Percentiles rank a stretch among this genome's conserved stretches.
Conservation (phyloP, 2,888 invertebrate genomes). For the Cotesia congregata region DNA sequence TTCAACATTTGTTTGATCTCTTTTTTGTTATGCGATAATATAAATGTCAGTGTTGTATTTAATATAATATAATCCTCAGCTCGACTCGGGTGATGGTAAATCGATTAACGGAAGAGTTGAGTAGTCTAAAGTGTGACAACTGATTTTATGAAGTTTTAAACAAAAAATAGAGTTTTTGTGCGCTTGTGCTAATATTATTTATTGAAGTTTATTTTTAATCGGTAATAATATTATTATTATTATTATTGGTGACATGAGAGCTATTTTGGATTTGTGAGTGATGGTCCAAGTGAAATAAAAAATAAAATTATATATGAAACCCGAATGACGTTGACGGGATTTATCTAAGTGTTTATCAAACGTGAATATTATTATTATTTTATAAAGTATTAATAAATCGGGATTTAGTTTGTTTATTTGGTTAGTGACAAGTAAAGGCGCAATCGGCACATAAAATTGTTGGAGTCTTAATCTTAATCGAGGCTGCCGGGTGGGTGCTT, state of each 20-base stretch:
- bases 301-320: not conserved
- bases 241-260: conserved; percentile 24
- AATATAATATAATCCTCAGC: conserved; percentile 29
- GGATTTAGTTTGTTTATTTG: not conserved
- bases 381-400: conserved; percentile 1
- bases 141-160: conserved; percentile 15
- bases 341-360: not conserved
- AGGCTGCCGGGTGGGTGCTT: not conserved
- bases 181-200: not conserved
- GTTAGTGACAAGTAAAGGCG: not conserved
- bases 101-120: conserved; percentile 27
- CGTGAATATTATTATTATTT: conserved; percentile 15
- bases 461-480: not conserved
- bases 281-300: conserved; percentile 5
- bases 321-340: not conserved
- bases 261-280: conserved; percentile 17
- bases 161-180: conserved; percentile 12
- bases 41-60: conserved; percentile 32
- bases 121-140: conserved; percentile 29
- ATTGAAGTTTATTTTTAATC: not conserved
- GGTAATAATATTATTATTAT: conserved; percentile 23
- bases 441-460: not conserved
- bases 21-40: conserved; percentile 34
- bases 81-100: conserved; percentile 20
- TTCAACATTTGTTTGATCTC: conserved; percentile 16